phyloP scores from a whole-genome alignment of 2,113 vertebrate species.

The Lamprotornis superbus region DNA sequence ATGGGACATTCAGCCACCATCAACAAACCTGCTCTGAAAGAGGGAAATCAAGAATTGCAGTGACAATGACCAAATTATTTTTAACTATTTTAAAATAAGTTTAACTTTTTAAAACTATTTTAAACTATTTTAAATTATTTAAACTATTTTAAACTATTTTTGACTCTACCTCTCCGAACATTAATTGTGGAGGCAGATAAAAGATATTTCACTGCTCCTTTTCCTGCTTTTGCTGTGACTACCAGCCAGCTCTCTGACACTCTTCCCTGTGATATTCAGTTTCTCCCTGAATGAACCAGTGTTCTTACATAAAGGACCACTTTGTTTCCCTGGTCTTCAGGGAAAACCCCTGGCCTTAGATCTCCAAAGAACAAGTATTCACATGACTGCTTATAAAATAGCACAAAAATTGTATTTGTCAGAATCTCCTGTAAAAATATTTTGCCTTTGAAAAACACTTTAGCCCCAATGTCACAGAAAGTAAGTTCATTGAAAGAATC shows the following conservation, averaged over 20 bases:
- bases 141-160: not conserved
- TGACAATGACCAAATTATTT: not conserved
- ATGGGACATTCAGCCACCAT: not conserved
- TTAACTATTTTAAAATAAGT: not conserved
- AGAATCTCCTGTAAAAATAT: not conserved
- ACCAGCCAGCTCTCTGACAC: not conserved
- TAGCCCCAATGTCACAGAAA: not conserved
- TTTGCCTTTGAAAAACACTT: not conserved
- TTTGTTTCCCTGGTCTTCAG: not conserved
- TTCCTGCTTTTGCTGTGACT: not conserved
- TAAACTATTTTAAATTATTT: accelerated
- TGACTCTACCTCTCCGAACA: not conserved
- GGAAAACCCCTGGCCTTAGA: not conserved
- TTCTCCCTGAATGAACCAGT: not conserved
- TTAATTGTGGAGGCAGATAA: not conserved
- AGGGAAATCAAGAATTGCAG: not conserved
- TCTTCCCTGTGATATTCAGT: not conserved
- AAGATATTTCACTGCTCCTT: not conserved
- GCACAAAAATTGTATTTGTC: not conserved
- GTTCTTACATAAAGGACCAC: not conserved
- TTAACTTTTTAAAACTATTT: not conserved
- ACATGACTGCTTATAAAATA: not conserved
- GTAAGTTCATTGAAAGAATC: not conserved
- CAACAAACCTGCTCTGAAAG: not conserved
- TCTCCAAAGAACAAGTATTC: not conserved